Conservation (phyloP, 2,797 vertebrate genomes). For the Poecilia velifera region DNA sequence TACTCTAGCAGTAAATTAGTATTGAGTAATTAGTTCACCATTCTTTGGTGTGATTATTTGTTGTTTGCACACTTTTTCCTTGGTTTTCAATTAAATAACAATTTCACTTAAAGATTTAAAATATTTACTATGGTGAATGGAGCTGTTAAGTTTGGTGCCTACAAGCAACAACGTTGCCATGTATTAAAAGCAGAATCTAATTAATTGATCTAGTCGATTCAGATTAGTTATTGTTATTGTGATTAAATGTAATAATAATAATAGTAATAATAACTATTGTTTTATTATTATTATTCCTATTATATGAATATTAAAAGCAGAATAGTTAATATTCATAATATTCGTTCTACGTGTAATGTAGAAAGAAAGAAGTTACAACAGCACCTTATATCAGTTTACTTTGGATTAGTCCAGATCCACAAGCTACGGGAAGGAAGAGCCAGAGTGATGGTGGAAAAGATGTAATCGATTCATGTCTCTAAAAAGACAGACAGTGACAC, state of each 20-base stretch:
- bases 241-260: not conserved
- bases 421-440: slow-evolving; percentile 32
- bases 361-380: not conserved
- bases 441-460: slow-evolving; percentile 20
- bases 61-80: not conserved
- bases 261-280: not conserved
- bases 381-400: slow-evolving; percentile 6
- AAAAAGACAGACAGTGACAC: slow-evolving; percentile 25
- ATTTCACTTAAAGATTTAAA: too few relatives aligned
- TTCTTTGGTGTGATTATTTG: not conserved
- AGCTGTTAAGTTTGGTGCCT: too few relatives aligned
- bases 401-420: slow-evolving; percentile 34
- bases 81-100: not conserved
- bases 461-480: slow-evolving; percentile 20
- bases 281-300: not conserved
- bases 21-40: not conserved
- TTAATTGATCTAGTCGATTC: not conserved
- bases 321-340: not conserved
- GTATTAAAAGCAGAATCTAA: not conserved
- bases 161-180: not conserved
- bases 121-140: too few relatives aligned
- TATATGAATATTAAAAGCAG: not conserved
- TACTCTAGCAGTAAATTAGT: not conserved
- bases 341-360: not conserved
- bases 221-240: not conserved